These are phyloP conservation scores for Himalopsyche anomala DNA, from an alignment of 2,888 invertebrate genomes.

Conservation along the genomic window DNA sequence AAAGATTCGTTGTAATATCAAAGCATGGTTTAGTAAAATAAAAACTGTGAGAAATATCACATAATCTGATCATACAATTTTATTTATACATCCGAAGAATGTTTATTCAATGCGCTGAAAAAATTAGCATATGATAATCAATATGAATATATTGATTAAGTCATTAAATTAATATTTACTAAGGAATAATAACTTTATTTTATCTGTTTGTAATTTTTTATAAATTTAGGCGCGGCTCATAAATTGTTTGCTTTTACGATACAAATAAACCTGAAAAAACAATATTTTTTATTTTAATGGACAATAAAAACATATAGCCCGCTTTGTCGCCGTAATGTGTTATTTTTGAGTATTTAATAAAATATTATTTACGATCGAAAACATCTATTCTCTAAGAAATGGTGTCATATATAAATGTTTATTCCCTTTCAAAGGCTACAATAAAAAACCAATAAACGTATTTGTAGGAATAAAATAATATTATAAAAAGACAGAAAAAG, in stretches of 20 bases:
- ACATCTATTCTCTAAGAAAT: conserved; percentile 42
- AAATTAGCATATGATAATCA: too few species aligned
- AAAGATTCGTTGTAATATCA: too few species aligned
- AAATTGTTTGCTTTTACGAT: conserved; percentile 9
- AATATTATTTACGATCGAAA: conserved; percentile 54
- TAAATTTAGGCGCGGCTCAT: conserved; percentile 3
- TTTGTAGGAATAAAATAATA: conserved; percentile 51
- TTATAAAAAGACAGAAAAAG: conserved; percentile 11
- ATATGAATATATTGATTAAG: too few species aligned
- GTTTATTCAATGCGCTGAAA: too few species aligned
- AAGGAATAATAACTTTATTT: too few species aligned
- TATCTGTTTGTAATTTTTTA: not conserved
- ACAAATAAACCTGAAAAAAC: conserved; percentile 12
- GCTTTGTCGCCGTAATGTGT: conserved; percentile 42
- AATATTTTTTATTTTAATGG: conserved; percentile 41
- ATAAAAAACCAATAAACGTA: conserved; percentile 52
- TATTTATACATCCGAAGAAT: too few species aligned
- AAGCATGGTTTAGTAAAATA: too few species aligned
- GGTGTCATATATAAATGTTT: conserved; percentile 46
- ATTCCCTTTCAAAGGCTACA: conserved; percentile 53
- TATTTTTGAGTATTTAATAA: conserved; percentile 46
- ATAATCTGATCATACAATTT: too few species aligned
- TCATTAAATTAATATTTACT: too few species aligned
- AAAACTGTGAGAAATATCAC: too few species aligned
- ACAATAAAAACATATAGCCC: conserved; percentile 16